Conservation (phyloP, 2,888 invertebrate genomes). For the Ceratothoa steindachneri region DNA sequence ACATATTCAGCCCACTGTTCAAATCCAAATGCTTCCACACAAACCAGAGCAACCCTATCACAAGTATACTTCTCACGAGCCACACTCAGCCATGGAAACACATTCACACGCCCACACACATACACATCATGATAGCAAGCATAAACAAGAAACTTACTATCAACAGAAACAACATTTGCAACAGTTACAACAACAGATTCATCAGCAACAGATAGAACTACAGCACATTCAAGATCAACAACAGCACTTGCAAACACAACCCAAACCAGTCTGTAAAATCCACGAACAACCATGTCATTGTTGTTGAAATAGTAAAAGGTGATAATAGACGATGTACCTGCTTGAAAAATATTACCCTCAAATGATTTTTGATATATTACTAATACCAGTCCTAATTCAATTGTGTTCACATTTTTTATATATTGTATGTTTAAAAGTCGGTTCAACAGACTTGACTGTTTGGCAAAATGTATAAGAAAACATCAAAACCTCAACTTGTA, state of each 20-base stretch:
- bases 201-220: conserved; percentile 21
- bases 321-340: not conserved
- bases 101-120: too few relatives aligned
- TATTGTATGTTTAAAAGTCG: not conserved
- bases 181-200: conserved; percentile 29
- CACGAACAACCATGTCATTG: conserved; percentile 46
- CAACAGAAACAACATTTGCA: conserved; percentile 36
- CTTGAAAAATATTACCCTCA: not conserved
- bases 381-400: not conserved
- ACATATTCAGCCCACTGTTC: conserved; percentile 16
- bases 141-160: conserved; percentile 17
- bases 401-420: not conserved
- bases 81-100: not conserved
- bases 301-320: conserved; percentile 24
- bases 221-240: conserved; percentile 24
- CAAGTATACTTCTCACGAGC: conserved; percentile 14
- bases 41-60: conserved; percentile 5
- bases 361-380: not conserved
- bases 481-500: not conserved
- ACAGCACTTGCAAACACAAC: conserved; percentile 21
- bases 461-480: not conserved
- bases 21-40: conserved; percentile 21
- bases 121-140: conserved; percentile 8
- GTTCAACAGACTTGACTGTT: not conserved
- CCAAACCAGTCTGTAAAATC: conserved; percentile 36